Percentiles rank a stretch among this genome's conserved stretches.
phyloP scores from a whole-genome alignment of 2,888 invertebrate genomes.

The Pseudanteris insignis region DNA sequence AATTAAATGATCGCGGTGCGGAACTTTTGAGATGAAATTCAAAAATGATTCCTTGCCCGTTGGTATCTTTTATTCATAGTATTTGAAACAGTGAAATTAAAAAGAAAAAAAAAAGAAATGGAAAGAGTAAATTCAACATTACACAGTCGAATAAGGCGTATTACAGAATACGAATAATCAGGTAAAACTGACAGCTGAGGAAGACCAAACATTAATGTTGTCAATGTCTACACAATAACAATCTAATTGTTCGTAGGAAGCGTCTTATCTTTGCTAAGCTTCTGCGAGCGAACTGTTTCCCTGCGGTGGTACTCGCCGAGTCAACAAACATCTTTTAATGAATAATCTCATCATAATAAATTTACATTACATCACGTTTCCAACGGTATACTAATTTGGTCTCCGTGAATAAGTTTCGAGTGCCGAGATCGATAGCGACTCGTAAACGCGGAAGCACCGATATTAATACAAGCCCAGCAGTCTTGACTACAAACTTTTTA shows the following conservation, averaged over 20 bases:
- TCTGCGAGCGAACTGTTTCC: neutral
- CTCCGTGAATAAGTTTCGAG: slow-evolving; percentile 17
- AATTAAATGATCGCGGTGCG: too few species aligned
- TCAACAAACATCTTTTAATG: slow-evolving; percentile 28
- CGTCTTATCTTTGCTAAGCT: slow-evolving; percentile 10
- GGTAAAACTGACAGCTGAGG: slow-evolving; percentile 2
- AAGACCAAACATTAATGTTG: slow-evolving; percentile 15
- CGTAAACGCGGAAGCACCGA: slow-evolving; percentile 7
- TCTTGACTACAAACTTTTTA: slow-evolving; percentile 35
- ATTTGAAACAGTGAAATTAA: slow-evolving; percentile 31
- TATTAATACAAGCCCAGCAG: slow-evolving; percentile 15
- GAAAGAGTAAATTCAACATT: too few species aligned
- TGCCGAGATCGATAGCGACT: slow-evolving; percentile 21
- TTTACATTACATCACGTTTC: slow-evolving; percentile 17
- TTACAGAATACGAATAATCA: slow-evolving; percentile 1
- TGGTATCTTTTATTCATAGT: slow-evolving; percentile 36
- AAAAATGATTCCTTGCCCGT: too few species aligned
- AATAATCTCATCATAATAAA: slow-evolving; percentile 29
- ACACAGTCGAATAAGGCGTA: too few species aligned
- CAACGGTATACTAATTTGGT: slow-evolving; percentile 17
- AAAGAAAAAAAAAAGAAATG: too few species aligned
- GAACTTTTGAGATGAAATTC: too few species aligned
- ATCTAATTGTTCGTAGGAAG: slow-evolving; percentile 6
- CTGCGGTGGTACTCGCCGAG: slow-evolving; percentile 5
- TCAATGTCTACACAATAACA: slow-evolving; percentile 7